Evolutionary conservation across 1,140 invertebrate genomes (phyloP), one percentile per base, ranked within the genome.

Genomic region (Cheumatopsyche charites): DNA sequence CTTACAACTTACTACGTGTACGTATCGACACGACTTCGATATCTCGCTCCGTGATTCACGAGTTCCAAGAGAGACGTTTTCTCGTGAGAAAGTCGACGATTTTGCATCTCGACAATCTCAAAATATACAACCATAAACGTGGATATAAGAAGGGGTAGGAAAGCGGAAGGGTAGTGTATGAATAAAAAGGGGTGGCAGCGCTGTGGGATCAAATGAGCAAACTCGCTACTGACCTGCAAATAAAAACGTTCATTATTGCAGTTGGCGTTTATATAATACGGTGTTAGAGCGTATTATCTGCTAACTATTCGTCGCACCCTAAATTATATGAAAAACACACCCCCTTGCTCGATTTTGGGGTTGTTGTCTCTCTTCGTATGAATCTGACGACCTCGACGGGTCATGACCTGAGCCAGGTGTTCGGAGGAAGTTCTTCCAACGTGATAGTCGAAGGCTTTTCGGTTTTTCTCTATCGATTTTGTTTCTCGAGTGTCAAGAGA

Each of bases 231-330:
- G 55, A 68, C 66, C 66, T 55, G 66, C 66, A 68, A 68, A 55
- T 68, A 68, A 68, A 68, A 68, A 68, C 66, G 15, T 26, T 68
- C 66, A 68, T 68, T 68, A 68, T 68, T 68, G 66, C 43, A 29
- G 49, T 55, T 23, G 49, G 47, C 66, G 26, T 55, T 68, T 68
- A 68, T 68, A 68, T 68, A 55, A 68, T 68, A 42, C 47, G 66
- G 66, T 68, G 66, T 68, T 68, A 68, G 66, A 68, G 23, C 66
- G 66, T 52, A 68, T 68, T 68, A 68, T 68, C 66, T 68, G 66
- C 47, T 68, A 68, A 68, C 66, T 68, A 68, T 68, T 55, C 65
- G 43, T 1, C 12, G 19, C 45, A 55, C 65, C 66, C 66, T 29
- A 55, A 68, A 58, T 55, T 55, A 47, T 68, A 26, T 23, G 25